Conservation (phyloP, 2,888 invertebrate genomes). For the Euphydryas editha region DNA sequence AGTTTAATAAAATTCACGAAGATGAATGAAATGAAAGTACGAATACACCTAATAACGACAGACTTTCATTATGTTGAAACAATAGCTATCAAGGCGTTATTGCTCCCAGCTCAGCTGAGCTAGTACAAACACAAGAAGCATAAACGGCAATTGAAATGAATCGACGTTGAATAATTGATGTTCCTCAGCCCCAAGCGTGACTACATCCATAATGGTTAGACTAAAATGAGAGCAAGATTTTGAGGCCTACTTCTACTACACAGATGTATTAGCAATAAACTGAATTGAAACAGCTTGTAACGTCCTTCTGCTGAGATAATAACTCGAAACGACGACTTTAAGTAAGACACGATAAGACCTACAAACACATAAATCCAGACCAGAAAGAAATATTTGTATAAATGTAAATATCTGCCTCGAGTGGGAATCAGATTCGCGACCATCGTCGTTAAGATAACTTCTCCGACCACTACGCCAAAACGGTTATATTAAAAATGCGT, state of each 20-base stretch:
- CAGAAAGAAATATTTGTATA: too few relatives aligned
- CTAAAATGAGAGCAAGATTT: not conserved
- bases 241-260: not conserved
- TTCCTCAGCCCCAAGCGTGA: slow-evolving; percentile 41
- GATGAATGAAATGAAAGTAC: not conserved
- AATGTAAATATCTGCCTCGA: too few relatives aligned
- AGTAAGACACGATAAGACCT: too few relatives aligned
- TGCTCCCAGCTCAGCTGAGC: slow-evolving; percentile 5
- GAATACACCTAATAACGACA: not conserved
- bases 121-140: slow-evolving; percentile 41
- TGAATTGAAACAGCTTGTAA: too few relatives aligned
- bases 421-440: too few relatives aligned
- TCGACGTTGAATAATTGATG: slow-evolving; percentile 57
- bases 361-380: too few relatives aligned
- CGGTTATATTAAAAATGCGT: too few relatives aligned
- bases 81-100: slow-evolving; percentile 13
- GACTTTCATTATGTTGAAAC: slow-evolving; percentile 9
- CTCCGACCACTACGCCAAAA: too few relatives aligned
- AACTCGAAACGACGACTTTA: too few relatives aligned
- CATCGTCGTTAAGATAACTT: too few relatives aligned
- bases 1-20: not conserved
- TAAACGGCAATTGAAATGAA: slow-evolving; percentile 51
- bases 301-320: too few relatives aligned
- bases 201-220: slow-evolving; percentile 13
- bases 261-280: too few relatives aligned